Evolutionary conservation across 2,888 invertebrate species (phyloP), one percentile per base, ranked within the genome.

Genomic region (Blomia tropicalis): DNA sequence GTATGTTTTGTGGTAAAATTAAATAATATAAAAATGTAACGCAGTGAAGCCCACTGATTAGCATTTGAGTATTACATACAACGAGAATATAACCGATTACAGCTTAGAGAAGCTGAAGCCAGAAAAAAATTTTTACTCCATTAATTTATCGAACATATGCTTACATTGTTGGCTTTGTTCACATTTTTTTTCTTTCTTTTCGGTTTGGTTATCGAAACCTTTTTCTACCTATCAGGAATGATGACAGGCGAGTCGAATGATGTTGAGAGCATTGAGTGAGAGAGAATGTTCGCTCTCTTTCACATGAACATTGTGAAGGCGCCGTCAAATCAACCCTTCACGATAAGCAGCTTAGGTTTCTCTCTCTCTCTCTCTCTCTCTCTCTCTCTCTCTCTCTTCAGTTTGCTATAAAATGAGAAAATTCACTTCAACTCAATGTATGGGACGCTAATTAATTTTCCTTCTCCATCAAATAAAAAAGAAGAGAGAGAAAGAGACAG

Each of bases 391-490:
- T n/a, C n/a, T n/a, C n/a, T n/a, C n/a, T n/a, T n/a, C n/a, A n/a
- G n/a, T n/a, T n/a, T n/a, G 27, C n/a, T 7, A 27, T 47, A 27
- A 47, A 47, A 47, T 47, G 22, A n/a, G 7, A 47, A 47, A 47
- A 47, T n/a, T n/a, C n/a, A n/a, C n/a, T n/a, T n/a, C n/a, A n/a
- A n/a, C n/a, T n/a, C n/a, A n/a, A n/a, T n/a, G n/a, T n/a, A n/a
- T n/a, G n/a, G 51, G n/a, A 47, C 23, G n/a, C 51, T 47, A 47
- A 47, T 47, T 47, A 47, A 47, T 47, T 47, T 47, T 7, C 51
- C 51, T 47, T 47, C 51, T 47, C 51, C 51, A 47, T 47, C 51
- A 47, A 36, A 17, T n/a, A n/a, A n/a, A n/a, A n/a, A n/a, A n/a
- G n/a, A n/a, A n/a, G n/a, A n/a, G n/a, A n/a, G n/a, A n/a, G n/a